Percentiles rank a stretch among this genome's conserved stretches.
Conservation (phyloP, 2,113 vertebrate species). For the Ondatra zibethicus region DNA sequence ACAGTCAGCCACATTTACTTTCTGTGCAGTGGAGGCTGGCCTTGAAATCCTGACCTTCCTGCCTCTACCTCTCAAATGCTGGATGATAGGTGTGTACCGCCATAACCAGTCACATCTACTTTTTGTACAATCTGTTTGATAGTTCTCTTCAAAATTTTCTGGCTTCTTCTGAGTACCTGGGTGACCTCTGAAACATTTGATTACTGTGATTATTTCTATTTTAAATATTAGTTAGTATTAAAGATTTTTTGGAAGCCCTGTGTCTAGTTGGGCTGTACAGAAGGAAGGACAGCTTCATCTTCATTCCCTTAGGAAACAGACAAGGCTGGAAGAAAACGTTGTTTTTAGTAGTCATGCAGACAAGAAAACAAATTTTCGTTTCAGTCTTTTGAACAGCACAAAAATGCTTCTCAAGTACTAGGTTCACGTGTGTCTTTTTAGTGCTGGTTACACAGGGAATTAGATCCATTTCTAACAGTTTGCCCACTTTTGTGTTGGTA, state of each 20-base stretch:
- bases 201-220: constrained; percentile 15
- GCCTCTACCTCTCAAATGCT: background rate
- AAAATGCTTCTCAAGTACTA: constrained; percentile 58
- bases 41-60: background rate
- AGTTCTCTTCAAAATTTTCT: constrained; percentile 33
- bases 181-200: constrained; percentile 21
- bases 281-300: background rate
- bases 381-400: constrained; percentile 63
- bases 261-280: background rate
- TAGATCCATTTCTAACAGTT: constrained; percentile 76
- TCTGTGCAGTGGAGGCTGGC: background rate
- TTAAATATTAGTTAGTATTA: constrained; percentile 5
- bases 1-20: background rate
- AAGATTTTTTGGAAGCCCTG: background rate
- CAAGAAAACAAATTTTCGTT: background rate
- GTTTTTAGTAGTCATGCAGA: background rate
- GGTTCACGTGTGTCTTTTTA: constrained; percentile 69
- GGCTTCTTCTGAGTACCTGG: background rate
- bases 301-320: background rate
- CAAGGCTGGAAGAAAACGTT: constrained; percentile 42
- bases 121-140: constrained; percentile 16
- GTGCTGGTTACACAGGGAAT: constrained; percentile 75
- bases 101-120: background rate
- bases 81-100: background rate
- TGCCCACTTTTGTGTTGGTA: constrained; percentile 63